A percentile compares a stretch with the other conserved stretches of the same genome.
These are phyloP conservation scores for Sminthurides bifidus DNA, from an alignment of 1,140 invertebrate genomes.

Conservation along the genomic window DNA sequence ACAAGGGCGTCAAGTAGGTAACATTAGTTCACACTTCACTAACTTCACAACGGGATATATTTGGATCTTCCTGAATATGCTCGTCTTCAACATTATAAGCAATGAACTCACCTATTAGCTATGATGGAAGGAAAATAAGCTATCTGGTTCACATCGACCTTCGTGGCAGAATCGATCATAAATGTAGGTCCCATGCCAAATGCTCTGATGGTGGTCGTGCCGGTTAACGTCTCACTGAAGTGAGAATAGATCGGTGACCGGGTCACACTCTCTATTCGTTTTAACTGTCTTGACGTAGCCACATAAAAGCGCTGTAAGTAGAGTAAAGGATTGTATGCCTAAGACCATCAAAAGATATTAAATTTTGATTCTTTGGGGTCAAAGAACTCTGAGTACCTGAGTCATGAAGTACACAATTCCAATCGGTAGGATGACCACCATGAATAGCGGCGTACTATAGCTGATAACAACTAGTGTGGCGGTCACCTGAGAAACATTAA, in stretches of 20 bases:
- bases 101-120: conserved; percentile 46
- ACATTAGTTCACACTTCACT: not conserved
- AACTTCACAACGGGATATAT: not conserved
- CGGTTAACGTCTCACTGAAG: conserved; percentile 70
- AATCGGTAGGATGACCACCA: conserved; percentile 44
- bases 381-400: conserved; percentile 36
- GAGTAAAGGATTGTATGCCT: not conserved
- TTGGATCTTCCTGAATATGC: not conserved
- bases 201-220: conserved; percentile 62
- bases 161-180: conserved; percentile 63
- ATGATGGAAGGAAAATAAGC: conserved; percentile 79
- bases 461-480: conserved; percentile 43
- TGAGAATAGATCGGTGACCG: conserved; percentile 96
- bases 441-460: conserved; percentile 44
- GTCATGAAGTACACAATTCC: conserved; percentile 44
- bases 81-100: not conserved
- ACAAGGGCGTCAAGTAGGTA: not conserved
- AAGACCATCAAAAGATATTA: not conserved
- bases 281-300: conserved; percentile 76
- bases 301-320: conserved; percentile 73
- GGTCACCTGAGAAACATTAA: conserved; percentile 35
- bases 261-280: conserved; percentile 86
- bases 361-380: conserved; percentile 35
- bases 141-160: conserved; percentile 75
- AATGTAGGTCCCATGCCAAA: conserved; percentile 66